Evolutionary conservation across 1,140 invertebrate genomes (phyloP), one percentile per base, ranked within the genome.

Genomic region (Anastatus disparis): DNA sequence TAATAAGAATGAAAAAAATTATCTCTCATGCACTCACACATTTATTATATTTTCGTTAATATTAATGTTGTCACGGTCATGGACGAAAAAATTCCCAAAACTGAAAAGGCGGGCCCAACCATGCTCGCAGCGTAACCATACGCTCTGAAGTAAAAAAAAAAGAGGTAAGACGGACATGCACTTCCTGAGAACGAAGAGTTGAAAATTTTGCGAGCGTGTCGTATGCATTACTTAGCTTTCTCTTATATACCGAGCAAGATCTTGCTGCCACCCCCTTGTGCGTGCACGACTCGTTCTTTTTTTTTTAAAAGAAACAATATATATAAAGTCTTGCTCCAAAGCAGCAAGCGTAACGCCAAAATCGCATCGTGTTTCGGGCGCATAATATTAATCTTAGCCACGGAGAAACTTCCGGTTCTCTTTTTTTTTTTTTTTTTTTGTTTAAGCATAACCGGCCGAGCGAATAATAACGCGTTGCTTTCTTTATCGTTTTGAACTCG

Each of bases 291-390:
- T 76, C 77, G 76, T 77, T 76, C 77, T 71, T n/a, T n/a, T n/a
- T n/a, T n/a, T n/a, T n/a, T n/a, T 4, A 35, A 4, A 4, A 35
- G 10, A 35, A 35, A 35, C 31, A 35, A 35, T 35, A 10, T 35
- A n/a, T n/a, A n/a, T n/a, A n/a, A n/a, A n/a, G n/a, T n/a, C n/a
- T n/a, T n/a, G n/a, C n/a, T 35, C 69, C 50, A 53, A 73, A 65
- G 75, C 77, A 81, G 78, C 77, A 74, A 77, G 74, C 79, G 78
- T 80, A 77, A 81, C 78, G 76, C 75, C 76, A 58, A 79, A 80
- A 76, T 77, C 71, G 74, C 75, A 73, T 71, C 62, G 64, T 61
- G 48, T 73, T 74, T 74, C 73, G 70, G 69, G 73, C 31, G 4
- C n/a, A n/a, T n/a, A n/a, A n/a, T n/a, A n/a, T n/a, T n/a, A n/a